These are phyloP conservation scores for Chaetodon trifasciatus DNA, from an alignment of 2,797 vertebrate genomes.

Conservation along the genomic window DNA sequence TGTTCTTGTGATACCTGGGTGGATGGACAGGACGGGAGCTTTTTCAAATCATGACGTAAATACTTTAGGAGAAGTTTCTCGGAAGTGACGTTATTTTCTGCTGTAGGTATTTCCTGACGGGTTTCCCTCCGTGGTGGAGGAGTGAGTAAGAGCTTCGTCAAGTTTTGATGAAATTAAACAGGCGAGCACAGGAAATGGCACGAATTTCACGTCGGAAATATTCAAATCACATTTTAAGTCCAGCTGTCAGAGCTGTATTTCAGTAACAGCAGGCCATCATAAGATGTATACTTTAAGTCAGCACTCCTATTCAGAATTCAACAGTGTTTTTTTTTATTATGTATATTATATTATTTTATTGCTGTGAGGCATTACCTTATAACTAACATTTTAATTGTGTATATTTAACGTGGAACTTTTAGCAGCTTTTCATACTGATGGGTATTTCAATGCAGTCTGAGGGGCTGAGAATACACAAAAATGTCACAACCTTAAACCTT, in stretches of 20 bases:
- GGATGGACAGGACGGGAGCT: too few relatives aligned
- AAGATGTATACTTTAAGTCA: not conserved
- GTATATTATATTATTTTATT: not conserved
- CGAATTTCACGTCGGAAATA: not conserved
- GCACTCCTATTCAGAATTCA: not conserved
- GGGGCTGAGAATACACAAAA: not conserved
- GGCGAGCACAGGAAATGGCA: not conserved
- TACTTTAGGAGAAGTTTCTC: conserved; percentile 25
- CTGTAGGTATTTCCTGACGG: conserved; percentile 81
- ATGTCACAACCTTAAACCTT: too few relatives aligned
- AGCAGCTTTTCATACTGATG: not conserved
- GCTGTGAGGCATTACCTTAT: too few relatives aligned
- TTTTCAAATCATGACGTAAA: conserved; percentile 29
- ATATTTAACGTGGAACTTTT: not conserved
- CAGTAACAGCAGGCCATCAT: too few relatives aligned
- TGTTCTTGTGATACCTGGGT: not conserved
- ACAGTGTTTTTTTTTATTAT: not conserved
- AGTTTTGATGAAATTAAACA: not conserved
- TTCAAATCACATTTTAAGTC: too few relatives aligned
- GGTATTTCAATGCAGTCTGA: not conserved
- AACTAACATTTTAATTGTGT: not conserved
- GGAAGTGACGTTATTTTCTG: conserved; percentile 78
- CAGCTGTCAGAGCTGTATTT: too few relatives aligned
- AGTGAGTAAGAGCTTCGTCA: conserved; percentile 32
- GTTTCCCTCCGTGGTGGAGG: conserved; percentile 71